Evolutionary conservation across 2,888 invertebrate genomes (phyloP), one percentile per base, ranked within the genome.

Genomic region (Machimus atricapillus): DNA sequence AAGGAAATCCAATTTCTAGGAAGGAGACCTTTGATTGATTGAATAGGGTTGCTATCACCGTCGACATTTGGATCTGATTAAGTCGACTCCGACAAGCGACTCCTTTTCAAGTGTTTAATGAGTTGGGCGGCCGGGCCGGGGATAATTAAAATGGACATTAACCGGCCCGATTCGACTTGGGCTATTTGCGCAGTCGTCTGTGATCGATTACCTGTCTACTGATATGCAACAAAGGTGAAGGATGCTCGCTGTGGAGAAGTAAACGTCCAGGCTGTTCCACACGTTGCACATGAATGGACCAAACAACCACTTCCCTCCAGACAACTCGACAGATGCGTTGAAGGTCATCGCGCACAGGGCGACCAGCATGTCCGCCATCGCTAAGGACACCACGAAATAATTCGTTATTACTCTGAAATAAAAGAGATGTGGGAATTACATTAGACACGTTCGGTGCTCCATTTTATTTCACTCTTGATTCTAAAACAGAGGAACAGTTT

Each of bases 211-310:
- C 90, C 95, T 93, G 91, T 97, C 97, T 43, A 97, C 97, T 90
- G 96, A 96, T 90, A 97, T 98, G 92, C 98, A 98, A 92, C 98
- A 98, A 86, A 99, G 93, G 93, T 99, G 98, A 27, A 98, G 94
- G 87, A 98, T 98, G 16, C 98, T 98, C 0, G 98, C 98, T 0
- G 96, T 98, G 90, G 96, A 97, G 92, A 98, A 98, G 91, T 98
- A 97, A 1, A 99, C 98, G 92, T 99, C 98, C 89, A 98, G 94
- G 1, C 98, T 97, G 92, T 98, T 98, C 97, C 98, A 99, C 19
- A 98, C 97, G 92, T 98, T 98, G 92, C 98, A 98, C 96, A 98
- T 97, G 91, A 97, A 96, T 90, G 96, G 96, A 0, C 97, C 97
- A 90, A 98, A 98, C 88, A 97, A 92, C 98, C 98, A 98, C 89